Percentiles rank a stretch among this genome's conserved stretches.
These are phyloP conservation scores for Agonopterix arenella DNA, from an alignment of 2,888 invertebrate genomes.

Conservation along the genomic window DNA sequence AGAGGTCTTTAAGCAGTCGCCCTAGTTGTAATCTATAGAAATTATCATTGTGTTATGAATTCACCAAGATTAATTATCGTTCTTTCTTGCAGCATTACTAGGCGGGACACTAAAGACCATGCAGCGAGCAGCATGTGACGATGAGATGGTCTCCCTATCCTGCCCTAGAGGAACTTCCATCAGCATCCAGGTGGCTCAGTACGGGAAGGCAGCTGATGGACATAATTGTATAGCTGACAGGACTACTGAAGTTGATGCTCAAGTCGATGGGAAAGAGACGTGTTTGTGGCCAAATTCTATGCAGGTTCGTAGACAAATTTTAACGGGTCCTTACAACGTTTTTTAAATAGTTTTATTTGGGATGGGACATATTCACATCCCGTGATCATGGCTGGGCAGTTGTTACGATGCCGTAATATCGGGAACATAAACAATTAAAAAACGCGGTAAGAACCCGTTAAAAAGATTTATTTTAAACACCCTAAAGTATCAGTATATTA, in stretches of 20 bases:
- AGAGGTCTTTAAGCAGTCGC: too few relatives aligned
- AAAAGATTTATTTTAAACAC: too few relatives aligned
- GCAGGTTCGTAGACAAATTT: constrained; percentile 74
- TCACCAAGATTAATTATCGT: background rate
- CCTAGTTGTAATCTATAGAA: too few relatives aligned
- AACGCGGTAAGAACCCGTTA: too few relatives aligned
- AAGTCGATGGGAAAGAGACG: constrained; percentile 59
- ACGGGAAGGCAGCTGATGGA: constrained; percentile 80
- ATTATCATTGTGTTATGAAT: too few relatives aligned
- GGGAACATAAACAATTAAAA: too few relatives aligned
- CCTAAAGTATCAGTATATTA: too few relatives aligned
- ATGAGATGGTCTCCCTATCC: constrained; percentile 87
- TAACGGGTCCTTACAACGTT: too few relatives aligned
- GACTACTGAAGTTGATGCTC: constrained; percentile 38
- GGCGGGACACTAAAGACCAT: constrained; percentile 92
- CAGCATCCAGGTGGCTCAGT: constrained; percentile 91
- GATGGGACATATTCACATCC: too few relatives aligned
- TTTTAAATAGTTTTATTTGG: too few relatives aligned
- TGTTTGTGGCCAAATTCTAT: constrained; percentile 80
- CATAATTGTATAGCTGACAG: constrained; percentile 44
- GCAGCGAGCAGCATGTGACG: constrained; percentile 93
- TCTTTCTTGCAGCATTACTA: constrained; percentile 82
- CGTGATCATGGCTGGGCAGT: too few relatives aligned
- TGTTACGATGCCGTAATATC: too few relatives aligned
- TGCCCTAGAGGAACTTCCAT: constrained; percentile 97